Conservation (phyloP, 2,797 vertebrate genomes). For the Dryobates pubescens region DNA sequence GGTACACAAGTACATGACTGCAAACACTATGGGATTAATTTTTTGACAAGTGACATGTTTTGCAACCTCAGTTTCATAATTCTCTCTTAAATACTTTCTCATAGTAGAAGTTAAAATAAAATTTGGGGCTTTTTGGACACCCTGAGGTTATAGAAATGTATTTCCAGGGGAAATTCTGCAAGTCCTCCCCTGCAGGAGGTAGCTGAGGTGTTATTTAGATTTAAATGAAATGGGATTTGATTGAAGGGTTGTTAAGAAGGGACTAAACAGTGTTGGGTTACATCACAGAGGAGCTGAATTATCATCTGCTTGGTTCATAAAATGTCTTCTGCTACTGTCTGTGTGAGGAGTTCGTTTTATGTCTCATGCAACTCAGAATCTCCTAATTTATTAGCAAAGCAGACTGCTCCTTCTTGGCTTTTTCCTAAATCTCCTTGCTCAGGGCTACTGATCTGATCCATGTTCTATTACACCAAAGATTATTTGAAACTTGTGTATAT, state of each 20-base stretch:
- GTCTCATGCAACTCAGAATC: background rate
- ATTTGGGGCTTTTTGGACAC: background rate
- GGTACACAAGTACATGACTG: background rate
- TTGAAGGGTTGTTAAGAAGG: conserved; percentile 62
- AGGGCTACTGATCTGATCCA: background rate
- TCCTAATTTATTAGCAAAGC: background rate
- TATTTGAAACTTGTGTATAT: background rate
- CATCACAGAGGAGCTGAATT: conserved; percentile 41
- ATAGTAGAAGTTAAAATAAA: conserved; percentile 49
- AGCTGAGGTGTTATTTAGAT: conserved; percentile 53
- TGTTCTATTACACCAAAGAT: background rate
- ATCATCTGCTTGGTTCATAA: background rate
- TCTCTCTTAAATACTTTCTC: conserved; percentile 1
- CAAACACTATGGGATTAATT: conserved; percentile 7
- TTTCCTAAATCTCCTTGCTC: background rate
- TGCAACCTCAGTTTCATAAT: conserved; percentile 49
- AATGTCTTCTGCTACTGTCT: background rate
- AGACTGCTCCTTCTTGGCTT: background rate
- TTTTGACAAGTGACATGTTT: conserved; percentile 45
- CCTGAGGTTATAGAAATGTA: conserved; percentile 17
- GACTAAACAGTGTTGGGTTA: conserved; percentile 33
- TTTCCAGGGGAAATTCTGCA: conserved; percentile 56
- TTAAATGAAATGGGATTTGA: conserved; percentile 44
- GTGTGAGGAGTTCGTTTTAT: background rate
- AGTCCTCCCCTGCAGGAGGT: conserved; percentile 52